A percentile compares a stretch with the other conserved stretches of the same genome.
Conservation (phyloP, 2,797 vertebrate genomes). For the Enteromius afrohamiltoni region DNA sequence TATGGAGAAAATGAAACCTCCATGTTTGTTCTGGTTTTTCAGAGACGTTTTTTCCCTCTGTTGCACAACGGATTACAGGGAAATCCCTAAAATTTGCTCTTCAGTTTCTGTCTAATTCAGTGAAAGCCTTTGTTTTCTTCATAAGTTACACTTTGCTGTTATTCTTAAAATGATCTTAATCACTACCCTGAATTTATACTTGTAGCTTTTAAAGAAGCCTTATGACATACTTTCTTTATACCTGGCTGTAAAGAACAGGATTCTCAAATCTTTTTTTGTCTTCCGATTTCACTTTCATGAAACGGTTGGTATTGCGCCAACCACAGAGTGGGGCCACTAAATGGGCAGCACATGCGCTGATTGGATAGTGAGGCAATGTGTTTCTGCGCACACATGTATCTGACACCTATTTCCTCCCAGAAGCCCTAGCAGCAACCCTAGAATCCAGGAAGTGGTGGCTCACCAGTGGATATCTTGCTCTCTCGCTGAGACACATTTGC, state of each 20-base stretch:
- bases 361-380: conserved; percentile 61
- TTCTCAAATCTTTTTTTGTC: background rate
- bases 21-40: background rate
- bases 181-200: background rate
- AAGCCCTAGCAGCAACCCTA: conserved; percentile 58
- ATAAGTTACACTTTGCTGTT: conserved; percentile 2
- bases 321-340: conserved; percentile 61
- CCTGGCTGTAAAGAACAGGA: background rate
- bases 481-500: conserved; percentile 10
- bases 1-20: background rate
- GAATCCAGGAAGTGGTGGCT: conserved; percentile 61
- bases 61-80: conserved; percentile 6
- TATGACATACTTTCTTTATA: background rate
- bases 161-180: background rate
- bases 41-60: background rate
- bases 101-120: background rate
- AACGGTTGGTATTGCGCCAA: conserved; percentile 54
- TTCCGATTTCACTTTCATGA: background rate
- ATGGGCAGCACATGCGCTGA: conserved; percentile 54
- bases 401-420: conserved; percentile 73
- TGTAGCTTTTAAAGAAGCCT: background rate
- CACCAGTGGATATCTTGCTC: conserved; percentile 36
- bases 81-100: conserved; percentile 1
- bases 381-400: conserved; percentile 11
- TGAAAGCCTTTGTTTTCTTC: background rate